phyloP scores from a whole-genome alignment of 2,888 invertebrate species.

The Blastobasis adustella region DNA sequence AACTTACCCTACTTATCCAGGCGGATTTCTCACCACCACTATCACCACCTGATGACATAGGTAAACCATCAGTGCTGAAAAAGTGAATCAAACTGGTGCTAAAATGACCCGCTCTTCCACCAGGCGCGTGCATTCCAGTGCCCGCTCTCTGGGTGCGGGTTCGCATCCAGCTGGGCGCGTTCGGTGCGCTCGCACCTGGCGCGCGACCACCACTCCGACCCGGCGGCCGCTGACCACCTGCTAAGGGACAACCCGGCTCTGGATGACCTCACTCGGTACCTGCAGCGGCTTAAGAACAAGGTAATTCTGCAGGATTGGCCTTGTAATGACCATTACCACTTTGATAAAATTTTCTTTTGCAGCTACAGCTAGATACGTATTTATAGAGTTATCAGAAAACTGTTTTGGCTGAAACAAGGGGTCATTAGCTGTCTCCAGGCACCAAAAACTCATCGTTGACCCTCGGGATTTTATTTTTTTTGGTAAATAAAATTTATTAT shows the following conservation, averaged over 20 bases:
- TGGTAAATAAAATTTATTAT: too few species aligned
- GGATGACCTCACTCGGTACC: conserved; percentile 82
- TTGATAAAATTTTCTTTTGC: neutral
- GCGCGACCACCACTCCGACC: conserved; percentile 81
- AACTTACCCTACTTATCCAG: too few species aligned
- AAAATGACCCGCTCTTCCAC: conserved; percentile 43
- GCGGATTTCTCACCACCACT: too few species aligned
- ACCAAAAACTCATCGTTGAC: too few species aligned
- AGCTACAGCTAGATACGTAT: too few species aligned
- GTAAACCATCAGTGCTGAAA: too few species aligned
- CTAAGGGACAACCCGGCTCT: conserved; percentile 83
- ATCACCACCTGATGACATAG: too few species aligned
- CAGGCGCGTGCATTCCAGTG: conserved; percentile 80
- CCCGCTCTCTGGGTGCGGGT: conserved; percentile 81
- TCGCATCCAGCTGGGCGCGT: conserved; percentile 84
- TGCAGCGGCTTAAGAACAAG: conserved; percentile 80
- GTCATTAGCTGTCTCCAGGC: too few species aligned
- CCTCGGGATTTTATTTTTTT: too few species aligned
- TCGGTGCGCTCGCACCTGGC: conserved; percentile 83
- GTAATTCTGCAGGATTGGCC: conserved; percentile 34
- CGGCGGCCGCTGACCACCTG: conserved; percentile 76
- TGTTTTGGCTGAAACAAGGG: too few species aligned
- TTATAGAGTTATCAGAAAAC: too few species aligned
- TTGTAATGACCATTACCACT: neutral
- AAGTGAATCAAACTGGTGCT: too few species aligned